Evolutionary conservation across 2,797 vertebrate genomes (phyloP), one percentile per base, ranked within the genome.

Genomic region (Sternarchorhynchus goeldii): DNA sequence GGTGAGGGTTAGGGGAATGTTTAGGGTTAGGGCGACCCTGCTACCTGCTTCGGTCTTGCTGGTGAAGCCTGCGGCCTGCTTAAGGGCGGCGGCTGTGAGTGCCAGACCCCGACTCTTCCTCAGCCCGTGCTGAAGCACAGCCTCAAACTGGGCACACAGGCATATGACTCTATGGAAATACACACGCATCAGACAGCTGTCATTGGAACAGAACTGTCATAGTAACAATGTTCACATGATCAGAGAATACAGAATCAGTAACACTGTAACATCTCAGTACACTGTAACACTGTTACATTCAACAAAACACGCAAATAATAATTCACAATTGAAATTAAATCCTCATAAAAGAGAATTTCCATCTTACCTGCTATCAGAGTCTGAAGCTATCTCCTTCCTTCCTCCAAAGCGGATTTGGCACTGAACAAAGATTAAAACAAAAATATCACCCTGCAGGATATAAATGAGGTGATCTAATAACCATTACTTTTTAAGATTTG

Each of bases 401-500:
- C 97, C 97, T 90, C 97, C 97, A 85, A 99, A 99, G 68, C 97
- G 95, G 86, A 99, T 99, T 90, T 99, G 97, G 92, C 97, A 99
- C 97, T 99, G 92, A 0, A 77, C 78, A 87, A 59, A 87, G 21
- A 89, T 6, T 71, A 82, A n/a, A 8, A 76, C 68, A 74, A 81
- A 53, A 78, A 76, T 2, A 72, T 31, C 45, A 50, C 45, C 45
- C 14, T 50, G 57, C 2, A 20, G 6, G 21, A 8, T 31, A 6
- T 50, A 34, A 5, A 45, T 5, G 34, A 36, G n/a, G 20, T 16
- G 31, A 59, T 41, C 6, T 39, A 34, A 64, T 29, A 64, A 3
- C 2, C 17, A 65, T 6, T 21, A 29, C 14, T 4, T 2, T 1
- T 50, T 50, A 50, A 50, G 1, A 12, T 12, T 50, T 50, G 14